Evolutionary conservation across 2,888 invertebrate species (phyloP).

Genomic region (Melanargia galathea): DNA sequence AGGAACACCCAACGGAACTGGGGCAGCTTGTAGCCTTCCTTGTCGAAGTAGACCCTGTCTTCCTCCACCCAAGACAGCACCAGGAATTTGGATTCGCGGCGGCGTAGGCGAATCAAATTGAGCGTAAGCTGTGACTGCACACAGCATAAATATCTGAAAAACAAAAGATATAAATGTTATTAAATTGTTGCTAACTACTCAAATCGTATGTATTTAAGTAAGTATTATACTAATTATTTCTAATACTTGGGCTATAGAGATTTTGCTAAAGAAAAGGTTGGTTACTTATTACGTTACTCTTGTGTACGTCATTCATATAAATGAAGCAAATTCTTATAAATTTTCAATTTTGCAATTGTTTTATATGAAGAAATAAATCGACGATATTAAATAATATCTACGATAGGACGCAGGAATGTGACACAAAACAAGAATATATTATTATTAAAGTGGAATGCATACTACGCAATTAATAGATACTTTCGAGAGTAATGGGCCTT

Average conservation of each 20-base stretch:
- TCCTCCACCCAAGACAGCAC: slow-evolving; percentile 77
- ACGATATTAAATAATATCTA: not conserved
- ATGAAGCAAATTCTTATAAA: not conserved
- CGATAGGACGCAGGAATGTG: slow-evolving; percentile 11
- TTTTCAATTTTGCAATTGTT: too few species aligned
- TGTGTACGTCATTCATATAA: too few species aligned
- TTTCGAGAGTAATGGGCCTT: slow-evolving; percentile 63
- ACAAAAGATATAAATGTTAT: slow-evolving; percentile 9
- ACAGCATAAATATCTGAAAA: slow-evolving; percentile 77
- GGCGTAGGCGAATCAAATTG: slow-evolving; percentile 82
- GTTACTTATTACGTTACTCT: too few species aligned
- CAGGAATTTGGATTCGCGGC: slow-evolving; percentile 85
- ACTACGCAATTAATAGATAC: slow-evolving; percentile 56
- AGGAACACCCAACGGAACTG: slow-evolving; percentile 54
- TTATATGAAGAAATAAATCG: not conserved
- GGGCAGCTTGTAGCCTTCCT: slow-evolving; percentile 63
- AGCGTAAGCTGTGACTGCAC: slow-evolving; percentile 77
- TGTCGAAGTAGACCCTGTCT: slow-evolving; percentile 71
- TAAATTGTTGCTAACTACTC: not conserved
- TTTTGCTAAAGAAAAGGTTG: too few species aligned
- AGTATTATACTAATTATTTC: not conserved
- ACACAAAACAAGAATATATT: slow-evolving; percentile 30
- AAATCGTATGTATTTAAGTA: too few species aligned
- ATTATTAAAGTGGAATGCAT: slow-evolving; percentile 50
- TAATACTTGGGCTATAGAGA: not conserved